Base-by-base conservation (phyloP, 2,113 vertebrate species). In the Gallinago undulata region DNA sequence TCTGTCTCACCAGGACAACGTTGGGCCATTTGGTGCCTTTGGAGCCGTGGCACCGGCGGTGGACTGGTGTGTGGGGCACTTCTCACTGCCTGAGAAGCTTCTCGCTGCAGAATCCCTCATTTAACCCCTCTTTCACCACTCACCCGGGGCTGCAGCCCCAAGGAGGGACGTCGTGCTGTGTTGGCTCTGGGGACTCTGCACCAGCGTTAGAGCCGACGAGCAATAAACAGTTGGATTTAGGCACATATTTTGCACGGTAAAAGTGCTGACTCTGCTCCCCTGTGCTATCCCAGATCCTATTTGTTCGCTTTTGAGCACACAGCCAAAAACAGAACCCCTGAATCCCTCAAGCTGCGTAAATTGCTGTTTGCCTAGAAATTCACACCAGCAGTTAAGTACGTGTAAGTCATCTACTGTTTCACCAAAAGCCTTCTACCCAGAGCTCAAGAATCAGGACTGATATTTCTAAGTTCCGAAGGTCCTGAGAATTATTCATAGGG, bases 1-100 rank as follows among this genome's bases (percentile, higher is more conserved):
- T 89, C 57, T 10, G 0, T 31, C 78, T 56, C 9, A 47, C 47
- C 25, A 50, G 47, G 8, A 28, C 47, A 43, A 0, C 0, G 3
- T 5, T 14, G 45, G 35, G 57, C 2, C 39, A 0, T 13, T 30
- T 18, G n/a, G 11, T 41, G 35, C 21, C 63, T 67, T 30, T 5
- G 35, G 17, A 43, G 13, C 1, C 31, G 21, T 18, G 60, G 64
- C 69, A 53, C 25, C 25, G 14, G 51, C 28, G 75, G 31, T 53
- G 55, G 37, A 0, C 8, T 27, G 27, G 51, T 37, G 39, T 16
- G 10, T 25, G 80, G 50, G 73, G 27, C 80, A 74, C 37, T 39
- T 39, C 37, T 39, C 37, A 48, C 0, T 73, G 10, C 23, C 66
- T 23, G 19, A 19, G 35, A 48, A 73, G 51, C n/a, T 28, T 59